phyloP scores from a whole-genome alignment of 2,888 invertebrate genomes.

The Neoitamus cyanurus region DNA sequence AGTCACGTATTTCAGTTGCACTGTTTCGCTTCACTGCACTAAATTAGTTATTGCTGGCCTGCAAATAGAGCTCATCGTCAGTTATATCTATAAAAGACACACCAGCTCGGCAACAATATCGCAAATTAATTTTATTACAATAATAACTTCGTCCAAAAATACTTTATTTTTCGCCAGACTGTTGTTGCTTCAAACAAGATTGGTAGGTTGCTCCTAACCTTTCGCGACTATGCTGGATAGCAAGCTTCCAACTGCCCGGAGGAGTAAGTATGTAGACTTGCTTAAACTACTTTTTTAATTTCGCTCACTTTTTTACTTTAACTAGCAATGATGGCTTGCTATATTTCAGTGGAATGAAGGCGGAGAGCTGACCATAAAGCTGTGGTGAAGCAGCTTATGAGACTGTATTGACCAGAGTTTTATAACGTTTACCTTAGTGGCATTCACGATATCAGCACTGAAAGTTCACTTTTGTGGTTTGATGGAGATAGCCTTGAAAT shows the following conservation, averaged over 20 bases:
- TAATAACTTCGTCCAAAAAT: not conserved
- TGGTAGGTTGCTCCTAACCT: not conserved
- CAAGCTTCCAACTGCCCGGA: not conserved
- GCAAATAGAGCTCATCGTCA: not conserved
- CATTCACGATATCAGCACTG: conserved; percentile 39
- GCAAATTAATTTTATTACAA: not conserved
- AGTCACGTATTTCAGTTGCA: not conserved
- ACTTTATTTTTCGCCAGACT: not conserved
- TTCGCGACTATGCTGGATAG: not conserved
- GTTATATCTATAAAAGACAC: not conserved
- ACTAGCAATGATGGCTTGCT: conserved; percentile 6
- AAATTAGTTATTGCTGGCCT: not conserved
- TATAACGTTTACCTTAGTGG: conserved; percentile 23
- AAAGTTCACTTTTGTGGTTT: conserved; percentile 39
- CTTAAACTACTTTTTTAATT: conserved; percentile 41
- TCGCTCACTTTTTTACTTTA: conserved; percentile 34
- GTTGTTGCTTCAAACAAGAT: not conserved
- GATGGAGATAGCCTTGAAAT: conserved; percentile 44
- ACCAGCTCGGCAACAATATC: not conserved
- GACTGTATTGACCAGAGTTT: conserved; percentile 31
- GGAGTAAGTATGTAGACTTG: not conserved
- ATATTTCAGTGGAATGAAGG: not conserved
- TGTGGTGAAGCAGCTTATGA: conserved; percentile 17
- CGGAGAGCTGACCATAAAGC: not conserved
- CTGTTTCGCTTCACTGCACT: not conserved